Percentiles rank a stretch among this genome's conserved stretches.
These are phyloP conservation scores for Oryzias woworae DNA, from an alignment of 2,113 vertebrate genomes.

Conservation along the genomic window DNA sequence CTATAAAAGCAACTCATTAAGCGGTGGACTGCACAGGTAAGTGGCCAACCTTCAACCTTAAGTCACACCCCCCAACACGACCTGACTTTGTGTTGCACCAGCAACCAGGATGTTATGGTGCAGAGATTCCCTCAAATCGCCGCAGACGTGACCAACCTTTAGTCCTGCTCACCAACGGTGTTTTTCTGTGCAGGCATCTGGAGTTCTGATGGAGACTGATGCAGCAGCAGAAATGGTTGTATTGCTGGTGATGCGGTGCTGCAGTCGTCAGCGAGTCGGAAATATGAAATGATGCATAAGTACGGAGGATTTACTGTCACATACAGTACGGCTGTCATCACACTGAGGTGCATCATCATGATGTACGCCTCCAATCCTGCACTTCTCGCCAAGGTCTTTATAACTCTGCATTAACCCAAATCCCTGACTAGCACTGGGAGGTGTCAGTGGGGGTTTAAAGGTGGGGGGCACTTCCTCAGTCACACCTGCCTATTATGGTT, in stretches of 20 bases:
- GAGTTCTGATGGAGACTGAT: conserved; percentile 48
- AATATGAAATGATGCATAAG: conserved; percentile 69
- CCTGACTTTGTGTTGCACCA: no score
- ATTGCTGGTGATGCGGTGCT: conserved; percentile 36
- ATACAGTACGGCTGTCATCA: conserved; percentile 56
- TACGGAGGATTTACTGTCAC: conserved; percentile 68
- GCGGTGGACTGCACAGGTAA: no score
- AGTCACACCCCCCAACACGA: no score
- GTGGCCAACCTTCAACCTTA: no score
- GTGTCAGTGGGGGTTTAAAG: conserved; percentile 40
- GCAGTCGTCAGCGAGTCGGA: conserved; percentile 36
- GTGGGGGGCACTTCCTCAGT: conserved; percentile 53
- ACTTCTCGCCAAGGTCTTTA: conserved; percentile 57
- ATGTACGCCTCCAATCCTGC: conserved; percentile 56
- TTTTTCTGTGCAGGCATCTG: conserved; percentile 8
- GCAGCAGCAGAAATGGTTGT: conserved; percentile 40
- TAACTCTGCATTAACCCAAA: conserved; percentile 70
- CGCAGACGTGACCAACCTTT: no score
- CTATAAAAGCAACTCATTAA: no score
- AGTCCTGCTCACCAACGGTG: no score
- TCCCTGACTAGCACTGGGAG: conserved; percentile 53
- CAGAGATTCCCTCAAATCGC: no score
- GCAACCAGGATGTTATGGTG: no score
- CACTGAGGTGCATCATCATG: conserved; percentile 54
- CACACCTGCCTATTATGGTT: conserved; percentile 58